Evolutionary conservation across 2,888 invertebrate species (phyloP), one percentile per base, ranked within the genome.

Genomic region (Chydorus sphaericus): DNA sequence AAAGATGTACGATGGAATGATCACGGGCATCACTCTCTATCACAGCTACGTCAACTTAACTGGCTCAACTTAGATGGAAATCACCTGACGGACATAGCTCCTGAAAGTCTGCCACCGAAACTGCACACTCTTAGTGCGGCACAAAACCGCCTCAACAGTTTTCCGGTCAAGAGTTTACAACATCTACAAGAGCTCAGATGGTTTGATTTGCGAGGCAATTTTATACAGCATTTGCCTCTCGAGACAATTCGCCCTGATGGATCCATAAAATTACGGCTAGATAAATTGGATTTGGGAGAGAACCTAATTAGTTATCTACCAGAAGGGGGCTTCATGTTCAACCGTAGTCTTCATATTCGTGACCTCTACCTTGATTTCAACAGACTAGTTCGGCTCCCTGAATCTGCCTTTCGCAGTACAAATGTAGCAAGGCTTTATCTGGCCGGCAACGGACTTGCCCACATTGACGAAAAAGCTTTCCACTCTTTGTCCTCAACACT

Each of bases 361-460:
- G 87, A 88, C 65, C 75, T 90, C 59, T 87, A 87, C 71, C 72
- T 90, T 66, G 86, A 85, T 62, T 81, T 82, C 65, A 90, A 90
- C 69, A 83, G 83, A 66, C 75, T 90, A 54, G 73, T 75, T 18
- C 72, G 73, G 50, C 70, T 90, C 57, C 79, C 82, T 18, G 75
- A 75, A 48, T 76, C 78, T 57, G 77, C 81, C 50, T 88, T 85
- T 65, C 71, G 75, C 53, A 80, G 80, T 49, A 77, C 87, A 62
- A 79, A 82, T 61, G 78, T 84, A 57, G 82, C 83, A 58, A 78
- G 85, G 64, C 76, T 91, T 57, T 85, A 87, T 57, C 71, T 90
- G 61, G 83, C 87, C 18, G 83, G 83, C 65, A 90, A 90, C 70
- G 77, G 77, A 61, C 77, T 90, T 54, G 75, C 73, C 61, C 73